phyloP scores from a whole-genome alignment of 2,888 invertebrate genomes.

The Branchipolynoe longqiensis region DNA sequence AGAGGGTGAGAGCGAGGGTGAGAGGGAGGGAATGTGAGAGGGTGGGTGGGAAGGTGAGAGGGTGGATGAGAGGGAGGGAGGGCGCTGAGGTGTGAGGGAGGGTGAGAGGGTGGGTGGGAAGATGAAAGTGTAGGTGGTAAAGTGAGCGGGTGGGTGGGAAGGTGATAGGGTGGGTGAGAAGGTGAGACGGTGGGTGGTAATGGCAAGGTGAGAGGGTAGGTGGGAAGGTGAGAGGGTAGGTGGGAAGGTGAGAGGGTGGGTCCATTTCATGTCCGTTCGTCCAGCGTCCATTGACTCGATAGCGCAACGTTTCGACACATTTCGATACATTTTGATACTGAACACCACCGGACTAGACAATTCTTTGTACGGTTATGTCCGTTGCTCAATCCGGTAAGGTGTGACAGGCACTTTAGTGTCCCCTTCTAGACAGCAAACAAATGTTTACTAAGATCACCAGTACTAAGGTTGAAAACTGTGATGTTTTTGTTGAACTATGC shows the following conservation, averaged over 20 bases:
- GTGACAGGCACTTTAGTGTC: no score
- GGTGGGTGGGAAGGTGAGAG: background rate
- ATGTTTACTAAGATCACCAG: no score
- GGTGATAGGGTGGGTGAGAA: background rate
- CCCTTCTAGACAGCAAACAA: no score
- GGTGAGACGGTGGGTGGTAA: background rate
- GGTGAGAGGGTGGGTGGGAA: background rate
- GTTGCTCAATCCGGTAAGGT: no score
- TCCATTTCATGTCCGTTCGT: no score
- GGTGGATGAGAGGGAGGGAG: background rate
- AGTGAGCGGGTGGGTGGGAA: background rate
- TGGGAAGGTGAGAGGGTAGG: background rate
- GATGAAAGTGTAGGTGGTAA: background rate
- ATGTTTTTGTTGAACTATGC: no score
- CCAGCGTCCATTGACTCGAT: no score
- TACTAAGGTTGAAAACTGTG: no score
- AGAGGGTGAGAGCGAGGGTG: slow-evolving; percentile 22
- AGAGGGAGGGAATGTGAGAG: background rate
- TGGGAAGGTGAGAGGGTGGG: background rate
- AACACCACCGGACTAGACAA: no score
- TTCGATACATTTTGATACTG: no score
- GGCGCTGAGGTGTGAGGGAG: background rate
- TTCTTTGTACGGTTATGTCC: no score
- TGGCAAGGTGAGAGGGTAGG: background rate
- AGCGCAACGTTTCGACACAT: no score